phyloP scores from a whole-genome alignment of 1,140 invertebrate species.

The Drosophila asahinai region DNA sequence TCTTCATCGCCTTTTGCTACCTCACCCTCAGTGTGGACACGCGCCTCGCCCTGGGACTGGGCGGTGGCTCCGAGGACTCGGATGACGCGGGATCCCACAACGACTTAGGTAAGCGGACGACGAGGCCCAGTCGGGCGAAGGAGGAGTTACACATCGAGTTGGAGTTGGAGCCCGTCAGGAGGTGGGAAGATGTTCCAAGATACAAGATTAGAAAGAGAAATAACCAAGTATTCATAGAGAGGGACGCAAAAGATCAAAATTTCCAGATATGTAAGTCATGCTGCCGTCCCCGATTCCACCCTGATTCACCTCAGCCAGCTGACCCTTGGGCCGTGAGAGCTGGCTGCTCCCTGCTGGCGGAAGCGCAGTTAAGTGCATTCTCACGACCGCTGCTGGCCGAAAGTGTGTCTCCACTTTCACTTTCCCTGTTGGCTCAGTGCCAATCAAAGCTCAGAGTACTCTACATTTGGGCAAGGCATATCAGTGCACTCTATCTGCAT shows the following conservation, averaged over 20 bases:
- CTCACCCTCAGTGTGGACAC: constrained; percentile 48
- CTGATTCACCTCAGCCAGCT: not conserved
- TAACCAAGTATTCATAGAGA: no score
- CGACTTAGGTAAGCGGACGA: constrained; percentile 61
- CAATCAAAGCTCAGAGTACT: constrained; percentile 29
- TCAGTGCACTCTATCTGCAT: not conserved
- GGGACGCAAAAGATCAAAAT: not conserved
- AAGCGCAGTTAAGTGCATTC: constrained; percentile 18
- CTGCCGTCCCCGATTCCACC: not conserved
- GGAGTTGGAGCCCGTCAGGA: not conserved
- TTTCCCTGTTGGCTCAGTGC: constrained; percentile 35
- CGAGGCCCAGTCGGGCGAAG: not conserved
- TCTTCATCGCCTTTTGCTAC: constrained; percentile 52
- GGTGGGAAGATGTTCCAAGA: not conserved
- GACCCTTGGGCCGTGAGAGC: not conserved
- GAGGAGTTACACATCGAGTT: not conserved
- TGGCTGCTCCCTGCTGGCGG: not conserved
- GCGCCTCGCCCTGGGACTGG: constrained; percentile 37
- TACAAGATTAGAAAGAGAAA: not conserved
- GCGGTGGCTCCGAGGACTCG: constrained; percentile 38
- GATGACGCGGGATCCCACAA: constrained; percentile 41
- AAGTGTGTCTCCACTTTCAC: constrained; percentile 41
- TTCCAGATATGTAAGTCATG: constrained; percentile 1
- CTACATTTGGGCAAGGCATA: not conserved
- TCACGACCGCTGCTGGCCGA: constrained; percentile 22